Percentiles rank a stretch among this genome's conserved stretches.
phyloP scores from a whole-genome alignment of 1,140 invertebrate genomes.

The Lysiphlebus fabarum region DNA sequence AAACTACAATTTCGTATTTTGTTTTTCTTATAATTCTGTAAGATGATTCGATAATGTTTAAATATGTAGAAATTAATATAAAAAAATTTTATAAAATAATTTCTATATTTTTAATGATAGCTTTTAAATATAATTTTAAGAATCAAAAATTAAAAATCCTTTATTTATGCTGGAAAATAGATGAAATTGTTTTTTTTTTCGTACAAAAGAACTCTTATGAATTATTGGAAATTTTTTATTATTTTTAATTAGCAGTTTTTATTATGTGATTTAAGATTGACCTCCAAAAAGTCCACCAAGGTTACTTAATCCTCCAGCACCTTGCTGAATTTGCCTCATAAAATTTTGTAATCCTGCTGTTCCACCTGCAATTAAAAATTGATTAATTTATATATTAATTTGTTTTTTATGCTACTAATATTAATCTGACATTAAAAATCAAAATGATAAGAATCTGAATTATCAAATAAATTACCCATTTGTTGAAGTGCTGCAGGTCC shows the following conservation, averaged over 20 bases:
- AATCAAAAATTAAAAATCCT: no score
- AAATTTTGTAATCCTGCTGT: constrained; percentile 96
- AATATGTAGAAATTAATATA: no score
- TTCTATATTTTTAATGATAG: no score
- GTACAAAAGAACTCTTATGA: no score
- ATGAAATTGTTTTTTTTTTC: no score
- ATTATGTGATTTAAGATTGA: constrained; percentile 46
- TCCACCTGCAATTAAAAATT: constrained; percentile 60
- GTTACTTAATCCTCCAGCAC: constrained; percentile 72
- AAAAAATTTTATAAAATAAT: no score
- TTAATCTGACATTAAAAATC: not conserved
- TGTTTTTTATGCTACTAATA: not conserved
- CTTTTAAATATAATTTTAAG: no score
- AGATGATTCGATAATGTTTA: no score
- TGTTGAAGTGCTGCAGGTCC: constrained; percentile 95
- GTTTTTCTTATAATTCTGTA: constrained; percentile 1
- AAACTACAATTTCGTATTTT: no score
- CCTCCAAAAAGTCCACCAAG: constrained; percentile 72
- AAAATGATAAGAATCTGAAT: not conserved
- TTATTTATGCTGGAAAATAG: no score
- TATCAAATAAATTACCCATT: constrained; percentile 64
- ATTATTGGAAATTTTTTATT: not conserved
- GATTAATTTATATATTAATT: constrained; percentile 8
- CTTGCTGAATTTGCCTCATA: constrained; percentile 96
- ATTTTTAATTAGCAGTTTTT: constrained; percentile 5